Base-by-base conservation (phyloP, 1,140 invertebrate species). In the Drosophila mojavensis region DNA sequence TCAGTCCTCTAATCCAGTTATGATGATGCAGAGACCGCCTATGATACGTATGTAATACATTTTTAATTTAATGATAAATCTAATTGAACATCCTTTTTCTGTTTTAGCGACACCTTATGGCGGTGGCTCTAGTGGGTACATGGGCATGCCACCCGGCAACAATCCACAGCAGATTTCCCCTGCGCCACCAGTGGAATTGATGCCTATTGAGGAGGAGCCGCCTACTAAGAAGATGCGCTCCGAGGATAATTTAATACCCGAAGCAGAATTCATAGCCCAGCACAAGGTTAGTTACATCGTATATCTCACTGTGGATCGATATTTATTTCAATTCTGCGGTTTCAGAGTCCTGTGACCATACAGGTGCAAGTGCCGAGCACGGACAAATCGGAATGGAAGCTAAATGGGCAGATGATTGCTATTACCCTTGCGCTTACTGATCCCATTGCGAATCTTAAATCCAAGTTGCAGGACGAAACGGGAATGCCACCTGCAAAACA, bases 401-500 rank as follows among this genome's bases (percentile, higher is more conserved):
- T 99, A n/a, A 97, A 97, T 92, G 99, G 99, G 1, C 98, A 99
- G 92, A 94, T 95, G 50, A 92, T 99, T 53, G 94, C 94, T 17
- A 94, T 98, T 26, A 96, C 95, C 2, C 90, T 99, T 75, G 95
- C 97, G 43, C 93, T 98, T 5, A 95, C 94, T 5, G 97, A 99
- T 75, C 94, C 95, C 1, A 95, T 99, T 2, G 95, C 97, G 36
- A 96, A 96, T 20, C 94, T 99, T 54, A 99, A 99, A 93, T 95
- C 95, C 2, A 96, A 97, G 86, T 94, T 99, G 64, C 96, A 98
- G 86, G 97, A 99, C 80, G 94, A 96, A 79, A 96, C 96, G 60
- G 96, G 96, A 45, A 97, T 99, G 95, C 98, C 98, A n/a, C 97
- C 96, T 51, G 97, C 98, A 59, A 99, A 99, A 93, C 98, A 99